Base-by-base conservation (phyloP, 2,888 invertebrate species). In the Mimas tiliae region DNA sequence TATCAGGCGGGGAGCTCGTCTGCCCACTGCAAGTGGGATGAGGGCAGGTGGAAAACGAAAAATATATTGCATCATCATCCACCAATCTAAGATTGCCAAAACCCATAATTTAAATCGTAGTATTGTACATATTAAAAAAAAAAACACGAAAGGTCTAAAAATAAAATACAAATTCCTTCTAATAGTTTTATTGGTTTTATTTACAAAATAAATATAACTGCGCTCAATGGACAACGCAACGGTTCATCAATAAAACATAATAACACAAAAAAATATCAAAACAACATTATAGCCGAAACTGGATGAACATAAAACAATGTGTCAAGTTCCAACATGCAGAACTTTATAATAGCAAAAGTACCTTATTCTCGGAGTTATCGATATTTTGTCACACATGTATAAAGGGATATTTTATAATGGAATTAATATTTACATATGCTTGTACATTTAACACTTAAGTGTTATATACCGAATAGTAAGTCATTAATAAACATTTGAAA, bases 121-220 rank as follows among this genome's bases (percentile, higher is more conserved):
- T n/a, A n/a, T n/a, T n/a, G n/a, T n/a, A n/a, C n/a, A n/a, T n/a
- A n/a, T n/a, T n/a, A n/a, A n/a, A n/a, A n/a, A n/a, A n/a, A n/a
- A n/a, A n/a, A n/a, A 27, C 27, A 27, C 27, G 27, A 4, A 27
- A 4, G 27, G 27, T 27, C 27, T 27, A 3, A 27, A 58, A 16
- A 58, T 34, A 4, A 55, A 55, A 55, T 8, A 0, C 19, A 21
- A 42, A 19, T 58, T 6, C 19, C 19, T 58, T 58, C 58, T 42
- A 42, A 58, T 58, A 19, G 70, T 74, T 80, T 82, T 78, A 81
- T 80, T 80, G 78, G 68, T 80, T 86, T 87, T 88, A 88, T 87
- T 86, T 86, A 87, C 86, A 88, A 83, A 86, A 85, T 85, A 87
- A 86, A 85, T 83, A 81, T 78, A 78, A 66, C 68, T 69, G 70